Evolutionary conservation across 2,113 vertebrate species (phyloP).

Genomic region (Oriolus oriolus): DNA sequence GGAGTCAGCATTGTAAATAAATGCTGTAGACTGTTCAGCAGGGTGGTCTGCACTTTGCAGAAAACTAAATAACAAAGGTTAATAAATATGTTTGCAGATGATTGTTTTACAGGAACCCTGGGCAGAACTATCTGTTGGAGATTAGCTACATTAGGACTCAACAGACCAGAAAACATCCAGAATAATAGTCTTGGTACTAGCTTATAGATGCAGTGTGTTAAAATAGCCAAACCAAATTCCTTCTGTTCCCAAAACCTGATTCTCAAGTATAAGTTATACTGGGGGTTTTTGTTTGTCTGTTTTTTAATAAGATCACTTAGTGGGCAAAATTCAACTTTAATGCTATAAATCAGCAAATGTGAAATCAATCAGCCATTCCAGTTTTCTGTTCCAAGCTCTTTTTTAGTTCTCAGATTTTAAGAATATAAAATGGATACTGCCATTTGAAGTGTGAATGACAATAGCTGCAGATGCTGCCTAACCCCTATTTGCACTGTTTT

Average conservation of each 20-base stretch:
- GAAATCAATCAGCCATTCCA: background rate
- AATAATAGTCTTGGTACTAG: constrained; percentile 35
- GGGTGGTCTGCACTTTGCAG: constrained; percentile 67
- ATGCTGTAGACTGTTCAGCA: constrained; percentile 61
- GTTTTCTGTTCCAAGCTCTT: background rate
- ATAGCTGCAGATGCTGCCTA: constrained; percentile 44
- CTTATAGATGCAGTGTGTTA: background rate
- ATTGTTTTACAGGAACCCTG: constrained; percentile 55
- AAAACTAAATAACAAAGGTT: constrained; percentile 62
- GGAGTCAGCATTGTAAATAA: constrained; percentile 68
- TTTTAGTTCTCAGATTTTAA: background rate
- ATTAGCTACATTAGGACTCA: constrained; percentile 50
- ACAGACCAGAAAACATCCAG: constrained; percentile 57
- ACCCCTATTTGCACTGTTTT: constrained; percentile 38
- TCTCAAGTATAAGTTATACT: background rate
- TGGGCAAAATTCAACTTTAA: background rate
- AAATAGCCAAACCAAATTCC: constrained; percentile 1
- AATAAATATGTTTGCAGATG: constrained; percentile 46
- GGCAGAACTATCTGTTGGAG: constrained; percentile 58
- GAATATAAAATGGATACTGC: background rate
- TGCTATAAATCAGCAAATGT: background rate
- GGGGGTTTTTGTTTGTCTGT: background rate
- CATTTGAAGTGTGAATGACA: constrained; percentile 11
- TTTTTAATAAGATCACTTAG: background rate
- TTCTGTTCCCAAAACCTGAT: background rate